A percentile compares a stretch with the other conserved stretches of the same genome.
phyloP scores from a whole-genome alignment of 2,888 invertebrate genomes.

The Autographa gamma region DNA sequence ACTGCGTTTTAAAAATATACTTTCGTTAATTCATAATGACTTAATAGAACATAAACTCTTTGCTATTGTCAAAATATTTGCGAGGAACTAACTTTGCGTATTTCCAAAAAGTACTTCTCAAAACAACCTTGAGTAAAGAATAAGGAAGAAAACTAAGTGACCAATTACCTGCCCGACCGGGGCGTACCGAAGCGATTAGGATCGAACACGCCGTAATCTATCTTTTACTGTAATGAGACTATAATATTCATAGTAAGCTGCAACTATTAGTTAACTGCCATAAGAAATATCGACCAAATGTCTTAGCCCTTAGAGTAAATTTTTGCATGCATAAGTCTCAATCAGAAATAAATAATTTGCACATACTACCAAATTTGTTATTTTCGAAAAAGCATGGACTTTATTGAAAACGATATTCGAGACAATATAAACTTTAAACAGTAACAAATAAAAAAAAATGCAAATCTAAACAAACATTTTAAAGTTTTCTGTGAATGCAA shows the following conservation, averaged over 20 bases:
- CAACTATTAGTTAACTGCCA: not conserved
- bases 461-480: too few species aligned
- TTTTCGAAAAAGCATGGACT: too few species aligned
- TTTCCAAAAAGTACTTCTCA: not conserved
- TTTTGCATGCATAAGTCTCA: not conserved
- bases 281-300: not conserved
- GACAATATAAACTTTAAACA: too few species aligned
- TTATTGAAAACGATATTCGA: too few species aligned
- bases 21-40: too few species aligned
- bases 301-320: not conserved
- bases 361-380: too few species aligned
- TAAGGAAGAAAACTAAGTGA: slow-evolving; percentile 7
- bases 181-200: slow-evolving; percentile 7
- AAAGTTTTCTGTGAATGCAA: too few species aligned
- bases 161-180: slow-evolving; percentile 8
- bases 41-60: too few species aligned
- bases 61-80: not conserved
- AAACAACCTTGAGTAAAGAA: not conserved
- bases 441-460: too few species aligned
- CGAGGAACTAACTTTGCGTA: not conserved
- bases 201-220: not conserved
- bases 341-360: too few species aligned
- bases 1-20: too few species aligned
- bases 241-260: slow-evolving; percentile 3
- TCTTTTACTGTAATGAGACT: slow-evolving; percentile 5